phyloP scores from a whole-genome alignment of 2,888 invertebrate species.

The Pammene fasciana region DNA sequence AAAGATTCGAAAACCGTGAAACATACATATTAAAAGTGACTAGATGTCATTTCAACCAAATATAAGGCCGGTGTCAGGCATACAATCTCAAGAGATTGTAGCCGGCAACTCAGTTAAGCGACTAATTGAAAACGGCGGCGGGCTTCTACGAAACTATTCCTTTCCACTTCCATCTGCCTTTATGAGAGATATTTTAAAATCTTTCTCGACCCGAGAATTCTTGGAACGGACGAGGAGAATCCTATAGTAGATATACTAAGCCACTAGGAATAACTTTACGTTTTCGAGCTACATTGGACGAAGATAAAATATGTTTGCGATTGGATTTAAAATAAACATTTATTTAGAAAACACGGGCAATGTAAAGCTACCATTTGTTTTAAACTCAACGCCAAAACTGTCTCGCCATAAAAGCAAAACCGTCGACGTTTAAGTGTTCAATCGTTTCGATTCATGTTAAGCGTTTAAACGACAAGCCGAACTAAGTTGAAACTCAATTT shows the following conservation, averaged over 20 bases:
- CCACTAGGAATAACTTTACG: conserved; percentile 27
- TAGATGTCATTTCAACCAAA: conserved; percentile 15
- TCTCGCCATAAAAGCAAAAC: conserved; percentile 12
- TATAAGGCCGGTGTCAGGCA: conserved; percentile 19
- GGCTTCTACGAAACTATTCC: conserved; percentile 49
- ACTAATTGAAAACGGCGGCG: conserved; percentile 61
- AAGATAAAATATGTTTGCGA: conserved; percentile 22
- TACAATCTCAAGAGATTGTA: conserved; percentile 33
- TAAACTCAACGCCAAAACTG: conserved; percentile 2
- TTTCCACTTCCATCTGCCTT: conserved; percentile 44
- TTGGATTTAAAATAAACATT: conserved; percentile 18
- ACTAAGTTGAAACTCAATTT: conserved; percentile 37
- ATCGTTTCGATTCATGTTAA: conserved; percentile 20
- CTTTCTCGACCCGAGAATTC: conserved; percentile 36
- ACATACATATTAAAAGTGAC: neutral
- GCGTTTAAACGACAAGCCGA: conserved; percentile 27
- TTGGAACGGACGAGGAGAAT: conserved; percentile 28
- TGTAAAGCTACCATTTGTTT: neutral
- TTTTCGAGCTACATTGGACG: conserved; percentile 18
- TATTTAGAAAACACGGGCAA: conserved; percentile 2
- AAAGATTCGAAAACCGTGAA: too few species aligned
- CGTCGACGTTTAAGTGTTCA: conserved; percentile 20
- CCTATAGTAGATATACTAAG: conserved; percentile 19
- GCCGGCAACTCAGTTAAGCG: conserved; percentile 50
- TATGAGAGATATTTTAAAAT: conserved; percentile 42